Conservation (phyloP, 1,140 invertebrate genomes). For the Zaprionus inermis region DNA sequence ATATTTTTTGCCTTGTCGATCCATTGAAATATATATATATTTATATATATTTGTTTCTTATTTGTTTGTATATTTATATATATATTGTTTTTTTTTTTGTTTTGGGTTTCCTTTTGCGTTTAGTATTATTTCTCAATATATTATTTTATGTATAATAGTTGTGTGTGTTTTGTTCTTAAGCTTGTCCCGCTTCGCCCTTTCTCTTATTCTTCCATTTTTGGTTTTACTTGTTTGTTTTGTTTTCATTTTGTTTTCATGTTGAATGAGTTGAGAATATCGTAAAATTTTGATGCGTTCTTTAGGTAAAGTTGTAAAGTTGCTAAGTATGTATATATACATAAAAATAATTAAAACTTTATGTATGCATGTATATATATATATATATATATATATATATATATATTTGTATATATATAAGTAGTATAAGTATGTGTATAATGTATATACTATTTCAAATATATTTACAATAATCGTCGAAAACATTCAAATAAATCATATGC, state of each 20-base stretch:
- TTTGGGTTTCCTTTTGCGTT: slow-evolving; percentile 20
- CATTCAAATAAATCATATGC: slow-evolving; percentile 69
- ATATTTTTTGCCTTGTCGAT: slow-evolving; percentile 58
- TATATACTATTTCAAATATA: slow-evolving; percentile 39
- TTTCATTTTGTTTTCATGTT: slow-evolving; percentile 42
- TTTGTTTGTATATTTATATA: slow-evolving; percentile 23
- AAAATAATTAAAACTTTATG: slow-evolving; percentile 48
- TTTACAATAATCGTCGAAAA: slow-evolving; percentile 46
- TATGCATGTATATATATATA: slow-evolving; percentile 24
- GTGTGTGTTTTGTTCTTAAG: slow-evolving; percentile 33
- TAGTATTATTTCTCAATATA: slow-evolving; percentile 20
- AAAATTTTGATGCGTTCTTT: slow-evolving; percentile 77
- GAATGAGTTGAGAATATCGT: slow-evolving; percentile 75
- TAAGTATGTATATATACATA: slow-evolving; percentile 56
- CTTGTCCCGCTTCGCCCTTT: slow-evolving; percentile 26
- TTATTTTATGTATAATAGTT: slow-evolving; percentile 63
- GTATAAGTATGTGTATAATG: slow-evolving; percentile 32
- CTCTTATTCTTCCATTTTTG: slow-evolving; percentile 1
- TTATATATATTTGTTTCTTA: slow-evolving; percentile 13
- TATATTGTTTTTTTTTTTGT: slow-evolving; percentile 37
- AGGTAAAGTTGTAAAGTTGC: slow-evolving; percentile 79
- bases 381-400: slow-evolving; percentile 19
- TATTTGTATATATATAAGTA: slow-evolving; percentile 9
- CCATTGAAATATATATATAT: slow-evolving; percentile 80
- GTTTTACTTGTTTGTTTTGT: not conserved